These are phyloP conservation scores for Equus quagga DNA, from an alignment of 2,113 vertebrate species.

Conservation along the genomic window DNA sequence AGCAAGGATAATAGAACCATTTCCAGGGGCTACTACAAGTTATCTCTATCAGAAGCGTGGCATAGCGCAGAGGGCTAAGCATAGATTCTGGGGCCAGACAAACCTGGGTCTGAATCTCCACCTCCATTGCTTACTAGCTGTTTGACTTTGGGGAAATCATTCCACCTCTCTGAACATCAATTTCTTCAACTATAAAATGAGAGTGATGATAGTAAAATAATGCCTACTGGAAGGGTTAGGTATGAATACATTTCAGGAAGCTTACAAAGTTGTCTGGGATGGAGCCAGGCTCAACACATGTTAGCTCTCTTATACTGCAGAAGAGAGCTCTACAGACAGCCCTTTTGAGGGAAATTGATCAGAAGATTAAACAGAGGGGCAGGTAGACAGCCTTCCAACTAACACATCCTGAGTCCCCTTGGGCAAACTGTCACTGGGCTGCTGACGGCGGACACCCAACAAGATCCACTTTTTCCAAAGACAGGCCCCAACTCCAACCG, in stretches of 20 bases:
- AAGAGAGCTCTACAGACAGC: background rate
- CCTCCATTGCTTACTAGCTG: background rate
- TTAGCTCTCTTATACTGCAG: background rate
- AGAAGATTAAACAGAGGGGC: conserved; percentile 48
- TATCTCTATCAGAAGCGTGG: background rate
- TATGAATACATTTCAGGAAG: conserved; percentile 8
- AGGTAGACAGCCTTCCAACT: background rate
- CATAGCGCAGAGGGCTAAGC: background rate
- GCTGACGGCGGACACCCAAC: background rate
- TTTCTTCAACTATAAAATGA: conserved; percentile 39
- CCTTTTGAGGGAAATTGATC: background rate
- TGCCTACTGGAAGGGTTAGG: background rate
- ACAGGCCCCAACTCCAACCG: background rate
- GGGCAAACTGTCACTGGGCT: background rate
- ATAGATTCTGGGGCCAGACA: conserved; percentile 13
- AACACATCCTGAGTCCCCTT: background rate
- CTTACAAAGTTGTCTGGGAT: background rate
- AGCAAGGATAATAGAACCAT: background rate
- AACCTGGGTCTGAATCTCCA: background rate
- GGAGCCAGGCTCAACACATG: background rate
- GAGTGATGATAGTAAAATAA: background rate
- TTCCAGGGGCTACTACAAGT: background rate
- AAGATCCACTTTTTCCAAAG: conserved; percentile 15
- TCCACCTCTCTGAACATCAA: conserved; percentile 3
- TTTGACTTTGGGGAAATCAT: background rate